Conservation (phyloP, 2,797 vertebrate species). For the Streptopelia turtur region DNA sequence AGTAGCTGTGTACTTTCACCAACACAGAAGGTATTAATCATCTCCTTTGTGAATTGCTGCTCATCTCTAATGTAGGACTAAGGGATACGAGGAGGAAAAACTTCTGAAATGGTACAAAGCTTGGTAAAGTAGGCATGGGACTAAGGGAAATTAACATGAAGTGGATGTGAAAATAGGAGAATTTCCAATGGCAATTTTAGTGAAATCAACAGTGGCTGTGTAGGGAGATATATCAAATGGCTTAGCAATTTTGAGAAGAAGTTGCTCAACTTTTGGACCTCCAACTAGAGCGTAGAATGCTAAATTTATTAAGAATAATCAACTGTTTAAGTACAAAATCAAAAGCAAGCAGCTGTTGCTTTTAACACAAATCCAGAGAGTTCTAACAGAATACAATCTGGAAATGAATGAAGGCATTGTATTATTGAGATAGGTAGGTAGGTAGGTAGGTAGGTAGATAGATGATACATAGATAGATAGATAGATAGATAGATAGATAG, state of each 20-base stretch:
- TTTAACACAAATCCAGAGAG: not conserved
- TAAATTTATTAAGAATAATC: not conserved
- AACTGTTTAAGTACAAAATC: not conserved
- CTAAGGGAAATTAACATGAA: not conserved
- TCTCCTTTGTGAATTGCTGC: not conserved
- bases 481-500: not conserved
- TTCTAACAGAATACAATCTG: not conserved
- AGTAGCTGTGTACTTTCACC: not conserved
- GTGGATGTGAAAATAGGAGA: not conserved
- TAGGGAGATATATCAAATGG: rapidly evolving
- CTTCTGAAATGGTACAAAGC: not conserved
- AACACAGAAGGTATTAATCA: not conserved
- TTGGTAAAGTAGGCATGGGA: not conserved
- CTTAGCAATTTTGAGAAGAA: not conserved
- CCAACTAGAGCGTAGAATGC: not conserved
- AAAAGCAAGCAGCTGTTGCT: not conserved
- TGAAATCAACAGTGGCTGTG: not conserved
- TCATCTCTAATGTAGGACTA: not conserved
- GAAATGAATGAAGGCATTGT: not conserved
- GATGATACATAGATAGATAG: too few species aligned
- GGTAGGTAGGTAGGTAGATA: not conserved
- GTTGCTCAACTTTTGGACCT: not conserved
- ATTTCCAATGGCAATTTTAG: not conserved
- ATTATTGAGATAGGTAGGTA: not conserved
- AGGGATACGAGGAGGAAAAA: not conserved